Conservation (phyloP, 2,797 vertebrate genomes). For the Simalia tracyae region DNA sequence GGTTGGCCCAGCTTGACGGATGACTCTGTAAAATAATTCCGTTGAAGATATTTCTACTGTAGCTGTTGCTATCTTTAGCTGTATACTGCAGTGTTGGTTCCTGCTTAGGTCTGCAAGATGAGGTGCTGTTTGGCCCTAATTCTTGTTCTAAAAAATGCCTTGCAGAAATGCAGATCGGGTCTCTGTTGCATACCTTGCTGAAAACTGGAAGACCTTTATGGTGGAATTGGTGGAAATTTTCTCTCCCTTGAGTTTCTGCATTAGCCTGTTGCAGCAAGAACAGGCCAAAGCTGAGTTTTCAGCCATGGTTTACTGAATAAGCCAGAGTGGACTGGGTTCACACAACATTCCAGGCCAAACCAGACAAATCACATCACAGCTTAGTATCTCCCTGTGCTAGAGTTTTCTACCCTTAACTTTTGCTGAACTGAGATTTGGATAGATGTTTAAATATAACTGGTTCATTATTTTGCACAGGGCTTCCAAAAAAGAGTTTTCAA, state of each 20-base stretch:
- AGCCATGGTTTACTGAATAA: not conserved
- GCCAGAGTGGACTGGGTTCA: not conserved
- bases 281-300: not conserved
- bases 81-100: constrained; percentile 32
- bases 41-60: constrained; percentile 45
- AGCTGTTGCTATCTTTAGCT: constrained; percentile 52
- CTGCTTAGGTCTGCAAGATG: constrained; percentile 38
- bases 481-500: not conserved
- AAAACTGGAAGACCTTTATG: not conserved
- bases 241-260: not conserved
- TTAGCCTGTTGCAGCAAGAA: not conserved
- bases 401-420: not conserved
- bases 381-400: not conserved
- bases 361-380: not conserved
- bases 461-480: not conserved
- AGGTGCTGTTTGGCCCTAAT: constrained; percentile 33
- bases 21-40: constrained; percentile 29
- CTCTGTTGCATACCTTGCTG: constrained; percentile 13
- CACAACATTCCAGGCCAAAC: not conserved
- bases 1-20: not conserved
- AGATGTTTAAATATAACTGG: not conserved
- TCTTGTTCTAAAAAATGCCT: constrained; percentile 32
- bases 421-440: not conserved
- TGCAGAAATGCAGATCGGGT: constrained; percentile 10
- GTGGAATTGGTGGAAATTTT: not conserved